Evolutionary conservation across 2,888 invertebrate genomes (phyloP).

Genomic region (Sarcophaga caerulescens): DNA sequence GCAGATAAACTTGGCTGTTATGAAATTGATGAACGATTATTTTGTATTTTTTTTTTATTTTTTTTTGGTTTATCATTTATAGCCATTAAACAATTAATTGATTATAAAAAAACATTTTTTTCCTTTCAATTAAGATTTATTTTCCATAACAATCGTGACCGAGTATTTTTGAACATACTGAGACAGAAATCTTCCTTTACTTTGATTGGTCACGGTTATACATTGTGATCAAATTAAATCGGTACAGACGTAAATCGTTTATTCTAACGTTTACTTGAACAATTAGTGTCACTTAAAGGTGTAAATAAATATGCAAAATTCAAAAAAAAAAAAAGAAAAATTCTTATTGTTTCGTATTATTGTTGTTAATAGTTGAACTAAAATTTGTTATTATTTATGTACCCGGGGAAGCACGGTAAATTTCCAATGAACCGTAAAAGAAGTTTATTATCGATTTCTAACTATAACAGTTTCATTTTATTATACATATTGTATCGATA

Average conservation of each 20-base stretch:
- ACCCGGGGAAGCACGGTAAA: no score
- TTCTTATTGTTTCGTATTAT: no score
- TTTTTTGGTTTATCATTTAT: background rate
- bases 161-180: background rate
- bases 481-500: no score
- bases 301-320: conserved; percentile 3
- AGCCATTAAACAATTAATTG: background rate
- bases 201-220: background rate
- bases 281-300: conserved; percentile 25
- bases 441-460: no score
- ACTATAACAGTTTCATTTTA: no score
- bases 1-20: background rate
- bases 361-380: no score
- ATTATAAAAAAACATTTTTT: background rate
- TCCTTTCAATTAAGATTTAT: background rate
- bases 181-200: background rate
- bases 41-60: background rate
- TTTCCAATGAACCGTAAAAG: no score
- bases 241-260: background rate
- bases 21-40: background rate
- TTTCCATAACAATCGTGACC: background rate
- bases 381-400: no score
- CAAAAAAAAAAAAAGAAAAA: no score
- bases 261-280: conserved; percentile 2
- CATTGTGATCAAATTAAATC: background rate